Percentiles rank a stretch among this genome's conserved stretches.
Conservation (phyloP, 2,797 vertebrate species). For the Miichthys miiuy region DNA sequence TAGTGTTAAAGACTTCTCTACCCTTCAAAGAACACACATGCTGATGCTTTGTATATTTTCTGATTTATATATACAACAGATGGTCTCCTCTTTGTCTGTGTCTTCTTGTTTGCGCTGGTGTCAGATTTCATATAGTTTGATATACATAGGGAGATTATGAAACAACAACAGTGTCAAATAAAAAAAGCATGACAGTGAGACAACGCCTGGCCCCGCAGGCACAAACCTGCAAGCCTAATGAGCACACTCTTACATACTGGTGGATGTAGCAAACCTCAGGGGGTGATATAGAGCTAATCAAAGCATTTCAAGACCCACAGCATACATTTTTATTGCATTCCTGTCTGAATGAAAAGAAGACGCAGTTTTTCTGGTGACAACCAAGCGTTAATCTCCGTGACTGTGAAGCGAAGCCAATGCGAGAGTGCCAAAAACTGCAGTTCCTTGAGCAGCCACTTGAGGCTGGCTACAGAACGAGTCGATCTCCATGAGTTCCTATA, state of each 20-base stretch:
- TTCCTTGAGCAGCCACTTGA: too few species aligned
- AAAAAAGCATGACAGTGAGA: not conserved
- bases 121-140: slow-evolving; percentile 21
- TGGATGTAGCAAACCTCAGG: not conserved
- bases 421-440: too few species aligned
- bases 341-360: not conserved
- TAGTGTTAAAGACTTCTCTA: slow-evolving; percentile 6
- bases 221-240: not conserved
- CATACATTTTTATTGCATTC: not conserved
- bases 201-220: not conserved
- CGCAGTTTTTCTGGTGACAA: too few species aligned
- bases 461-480: too few species aligned
- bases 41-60: not conserved
- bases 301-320: not conserved
- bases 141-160: not conserved
- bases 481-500: too few species aligned
- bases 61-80: not conserved
- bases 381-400: not conserved
- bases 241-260: too few species aligned
- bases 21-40: slow-evolving; percentile 11
- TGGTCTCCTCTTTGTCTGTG: not conserved
- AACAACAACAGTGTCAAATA: not conserved
- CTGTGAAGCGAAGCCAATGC: too few species aligned
- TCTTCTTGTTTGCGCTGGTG: slow-evolving; percentile 15
- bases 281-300: not conserved